Conservation (phyloP, 2,888 invertebrate genomes). For the Priocnemis perturbator region DNA sequence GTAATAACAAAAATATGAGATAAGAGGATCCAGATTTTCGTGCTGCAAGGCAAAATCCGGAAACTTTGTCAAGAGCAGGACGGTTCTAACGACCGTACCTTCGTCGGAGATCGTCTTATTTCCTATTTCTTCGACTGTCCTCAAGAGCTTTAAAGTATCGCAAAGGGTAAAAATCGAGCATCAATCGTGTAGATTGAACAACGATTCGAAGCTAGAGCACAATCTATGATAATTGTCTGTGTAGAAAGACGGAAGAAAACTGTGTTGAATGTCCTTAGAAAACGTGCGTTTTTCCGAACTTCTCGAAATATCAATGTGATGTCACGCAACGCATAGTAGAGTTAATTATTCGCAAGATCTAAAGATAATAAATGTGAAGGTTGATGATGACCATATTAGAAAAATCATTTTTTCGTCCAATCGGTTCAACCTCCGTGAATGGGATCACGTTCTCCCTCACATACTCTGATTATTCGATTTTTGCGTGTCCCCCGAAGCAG, state of each 20-base stretch:
- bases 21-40: constrained; percentile 2
- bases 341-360: constrained; percentile 2
- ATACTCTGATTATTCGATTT: too few species aligned
- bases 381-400: background rate
- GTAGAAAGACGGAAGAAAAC: constrained; percentile 5
- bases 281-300: background rate
- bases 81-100: background rate
- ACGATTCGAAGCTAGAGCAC: constrained; percentile 2
- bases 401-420: too few species aligned
- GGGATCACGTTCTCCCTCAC: too few species aligned
- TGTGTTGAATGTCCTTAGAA: constrained; percentile 2
- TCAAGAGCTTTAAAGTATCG: background rate
- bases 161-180: constrained; percentile 3
- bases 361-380: constrained; percentile 6
- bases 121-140: constrained; percentile 6
- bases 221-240: constrained; percentile 5
- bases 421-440: too few species aligned
- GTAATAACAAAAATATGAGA: constrained; percentile 6
- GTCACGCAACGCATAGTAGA: constrained; percentile 7
- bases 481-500: too few species aligned
- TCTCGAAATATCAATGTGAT: constrained; percentile 2
- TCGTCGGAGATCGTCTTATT: constrained; percentile 3
- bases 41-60: background rate
- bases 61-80: background rate
- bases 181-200: background rate